Evolutionary conservation across 2,797 vertebrate genomes (phyloP), one percentile per base, ranked within the genome.

Genomic region (Zalophus californianus): DNA sequence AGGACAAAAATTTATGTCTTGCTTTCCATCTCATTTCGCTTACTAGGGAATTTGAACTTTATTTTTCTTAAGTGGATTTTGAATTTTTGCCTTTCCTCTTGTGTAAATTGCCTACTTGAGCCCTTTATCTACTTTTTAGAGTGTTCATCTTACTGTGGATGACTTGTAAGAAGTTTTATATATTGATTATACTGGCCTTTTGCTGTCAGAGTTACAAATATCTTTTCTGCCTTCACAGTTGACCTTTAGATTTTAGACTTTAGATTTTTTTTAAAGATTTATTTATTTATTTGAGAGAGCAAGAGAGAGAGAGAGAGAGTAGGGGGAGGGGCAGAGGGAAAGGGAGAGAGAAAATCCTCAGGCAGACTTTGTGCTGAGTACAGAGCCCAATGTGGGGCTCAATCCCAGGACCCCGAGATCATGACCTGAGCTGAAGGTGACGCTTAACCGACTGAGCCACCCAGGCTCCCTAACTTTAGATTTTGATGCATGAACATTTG

Each of bases 1-100:
- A 82, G 79, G 5, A 80, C 58, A 70, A 62, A 87, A 56, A 38
- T 56, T 1, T 68, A 58, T 80, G n/a, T 80, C n/a, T 25, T 70
- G 14, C 52, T 86, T 93, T 95, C 48, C 62, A 38, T 94, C n/a
- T 82, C 5, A 5, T 83, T 96, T 88, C 35, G 18, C 15, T 93
- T 32, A 58, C 27, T 72, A 79, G n/a, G 66, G 56, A 91, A 50
- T n/a, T 66, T 48, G 41, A 62, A 60, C 20, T 35, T 38, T 11
- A 64, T 86, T 48, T 60, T 87, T 62, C 25, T 92, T 96, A 86
- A 75, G 18, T 68, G 52, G 25, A 52, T 29, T 79, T 87, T 82
- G 64, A 80, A 89, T 27, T 75, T 85, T 25, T 41, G 35, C 21
- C 32, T 58, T 94, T 80, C 41, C 78, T 52, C 2, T 73, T 48